These are phyloP conservation scores for Oligia latruncula DNA, from an alignment of 2,888 invertebrate species.

Conservation along the genomic window DNA sequence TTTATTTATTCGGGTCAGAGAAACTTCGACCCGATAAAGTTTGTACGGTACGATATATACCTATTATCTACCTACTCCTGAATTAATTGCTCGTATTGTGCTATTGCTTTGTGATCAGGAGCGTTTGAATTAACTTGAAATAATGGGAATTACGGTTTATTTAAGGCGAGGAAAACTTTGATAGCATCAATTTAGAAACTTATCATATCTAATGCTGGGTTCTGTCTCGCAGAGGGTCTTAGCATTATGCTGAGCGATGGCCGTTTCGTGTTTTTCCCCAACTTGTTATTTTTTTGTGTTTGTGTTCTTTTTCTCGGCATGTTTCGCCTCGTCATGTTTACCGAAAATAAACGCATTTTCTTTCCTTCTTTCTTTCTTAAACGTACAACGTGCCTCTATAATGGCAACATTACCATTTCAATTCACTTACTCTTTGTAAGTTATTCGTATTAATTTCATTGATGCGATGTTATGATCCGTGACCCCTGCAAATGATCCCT, in stretches of 20 bases:
- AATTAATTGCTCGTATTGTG: constrained; percentile 39
- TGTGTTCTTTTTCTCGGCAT: too few relatives aligned
- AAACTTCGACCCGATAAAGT: constrained; percentile 53
- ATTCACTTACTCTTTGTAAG: too few relatives aligned
- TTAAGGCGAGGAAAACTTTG: neutral
- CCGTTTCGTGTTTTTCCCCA: too few relatives aligned
- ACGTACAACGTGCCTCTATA: neutral
- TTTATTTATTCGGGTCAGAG: constrained; percentile 58
- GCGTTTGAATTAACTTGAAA: constrained; percentile 2
- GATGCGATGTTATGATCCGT: neutral
- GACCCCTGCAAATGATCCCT: neutral
- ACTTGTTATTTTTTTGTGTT: too few relatives aligned
- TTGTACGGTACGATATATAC: constrained; percentile 36
- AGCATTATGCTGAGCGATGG: too few relatives aligned
- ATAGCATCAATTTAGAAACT: neutral
- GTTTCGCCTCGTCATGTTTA: too few relatives aligned
- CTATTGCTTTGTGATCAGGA: constrained; percentile 19
- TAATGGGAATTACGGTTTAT: neutral
- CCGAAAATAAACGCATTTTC: too few relatives aligned
- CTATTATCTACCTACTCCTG: constrained; percentile 24
- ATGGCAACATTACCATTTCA: neutral
- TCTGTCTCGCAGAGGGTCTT: too few relatives aligned
- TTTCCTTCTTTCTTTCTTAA: too few relatives aligned
- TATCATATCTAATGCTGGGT: neutral
- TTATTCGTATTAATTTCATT: neutral